A percentile compares a stretch with the other conserved stretches of the same genome.
Evolutionary conservation across 2,797 vertebrate genomes (phyloP).

Genomic region (Thripadectes ignobilis): DNA sequence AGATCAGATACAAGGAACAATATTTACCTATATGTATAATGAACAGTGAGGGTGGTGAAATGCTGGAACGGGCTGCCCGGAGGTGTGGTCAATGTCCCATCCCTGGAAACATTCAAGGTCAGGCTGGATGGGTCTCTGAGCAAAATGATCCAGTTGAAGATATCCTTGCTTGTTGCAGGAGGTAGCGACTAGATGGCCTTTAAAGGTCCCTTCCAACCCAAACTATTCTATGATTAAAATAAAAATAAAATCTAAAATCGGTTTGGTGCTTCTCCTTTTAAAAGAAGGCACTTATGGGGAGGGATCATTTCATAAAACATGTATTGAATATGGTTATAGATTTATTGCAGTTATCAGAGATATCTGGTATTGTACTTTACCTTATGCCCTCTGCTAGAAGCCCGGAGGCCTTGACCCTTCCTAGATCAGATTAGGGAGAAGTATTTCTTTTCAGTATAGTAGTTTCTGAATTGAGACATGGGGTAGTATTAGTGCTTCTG

Average conservation of each 20-base stretch:
- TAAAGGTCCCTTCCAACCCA: neutral
- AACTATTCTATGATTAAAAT: neutral
- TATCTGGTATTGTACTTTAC: neutral
- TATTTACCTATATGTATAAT: neutral
- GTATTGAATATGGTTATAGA: neutral
- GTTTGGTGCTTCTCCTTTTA: neutral
- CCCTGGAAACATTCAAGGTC: neutral
- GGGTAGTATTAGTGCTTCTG: neutral
- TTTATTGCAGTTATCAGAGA: neutral
- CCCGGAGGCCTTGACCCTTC: neutral
- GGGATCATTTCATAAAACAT: neutral
- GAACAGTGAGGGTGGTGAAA: neutral
- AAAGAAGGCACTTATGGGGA: neutral
- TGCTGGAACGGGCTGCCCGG: neutral
- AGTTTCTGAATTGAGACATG: neutral
- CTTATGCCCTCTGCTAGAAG: neutral
- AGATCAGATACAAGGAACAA: neutral
- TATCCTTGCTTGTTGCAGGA: rapidly evolving
- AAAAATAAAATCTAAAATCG: neutral
- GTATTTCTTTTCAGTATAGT: neutral
- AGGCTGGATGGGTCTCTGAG: neutral
- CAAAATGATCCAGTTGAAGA: neutral
- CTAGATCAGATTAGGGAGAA: neutral
- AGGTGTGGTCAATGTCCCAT: neutral
- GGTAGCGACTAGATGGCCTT: neutral